Percentiles rank a stretch among this genome's conserved stretches.
These are phyloP conservation scores for Lepidocyrtoides sp. DNA, from an alignment of 2,888 invertebrate genomes.

Conservation along the genomic window DNA sequence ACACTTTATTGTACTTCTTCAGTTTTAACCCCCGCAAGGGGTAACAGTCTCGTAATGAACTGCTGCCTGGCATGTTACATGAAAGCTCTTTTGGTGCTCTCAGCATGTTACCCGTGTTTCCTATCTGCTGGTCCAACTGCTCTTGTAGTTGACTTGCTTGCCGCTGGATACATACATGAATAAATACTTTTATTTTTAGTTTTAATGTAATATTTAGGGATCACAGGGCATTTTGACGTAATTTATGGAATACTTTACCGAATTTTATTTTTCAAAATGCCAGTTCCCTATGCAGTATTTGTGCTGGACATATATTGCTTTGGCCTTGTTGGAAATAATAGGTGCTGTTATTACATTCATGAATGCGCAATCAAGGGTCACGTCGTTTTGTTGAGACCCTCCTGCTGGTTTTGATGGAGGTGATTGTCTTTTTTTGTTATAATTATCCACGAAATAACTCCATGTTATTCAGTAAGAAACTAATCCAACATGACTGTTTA, in stretches of 20 bases:
- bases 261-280: conserved; percentile 53
- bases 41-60: conserved; percentile 68
- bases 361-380: conserved; percentile 66
- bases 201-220: conserved; percentile 57
- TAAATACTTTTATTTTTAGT: conserved; percentile 30
- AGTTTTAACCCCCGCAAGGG: conserved; percentile 69
- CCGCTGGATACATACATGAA: conserved; percentile 26
- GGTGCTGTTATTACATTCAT: conserved; percentile 2
- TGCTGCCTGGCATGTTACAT: conserved; percentile 67
- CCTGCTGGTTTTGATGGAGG: conserved; percentile 76
- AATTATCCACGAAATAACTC: conserved; percentile 52
- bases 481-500: conserved; percentile 62
- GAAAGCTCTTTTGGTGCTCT: conserved; percentile 69
- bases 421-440: conserved; percentile 68
- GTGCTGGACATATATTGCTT: conserved; percentile 46
- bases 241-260: conserved; percentile 80
- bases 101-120: conserved; percentile 60
- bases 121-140: not conserved
- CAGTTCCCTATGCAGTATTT: too few species aligned
- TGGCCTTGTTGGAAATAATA: not conserved
- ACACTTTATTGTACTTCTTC: conserved; percentile 62
- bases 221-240: conserved; percentile 66
- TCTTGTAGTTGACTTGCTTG: not conserved
- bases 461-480: conserved; percentile 22
- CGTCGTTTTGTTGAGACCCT: conserved; percentile 78